Evolutionary conservation across 2,888 invertebrate genomes (phyloP).

Genomic region (Eupithecia tripunctaria): DNA sequence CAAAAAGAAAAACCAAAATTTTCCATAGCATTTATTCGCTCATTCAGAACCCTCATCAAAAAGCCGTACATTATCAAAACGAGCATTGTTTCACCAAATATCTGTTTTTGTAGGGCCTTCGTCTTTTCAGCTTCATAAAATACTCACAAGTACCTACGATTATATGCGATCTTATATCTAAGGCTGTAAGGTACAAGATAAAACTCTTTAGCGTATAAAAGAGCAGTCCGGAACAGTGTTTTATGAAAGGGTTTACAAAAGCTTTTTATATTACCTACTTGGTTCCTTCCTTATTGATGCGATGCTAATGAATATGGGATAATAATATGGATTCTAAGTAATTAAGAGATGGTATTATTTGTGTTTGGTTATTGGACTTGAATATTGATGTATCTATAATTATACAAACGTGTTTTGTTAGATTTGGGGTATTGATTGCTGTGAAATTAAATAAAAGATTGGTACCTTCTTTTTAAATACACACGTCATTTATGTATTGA

Average conservation of each 20-base stretch:
- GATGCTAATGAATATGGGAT: conserved; percentile 50
- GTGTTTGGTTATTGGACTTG: conserved; percentile 38
- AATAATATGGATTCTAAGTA: conserved; percentile 59
- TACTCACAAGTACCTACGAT: conserved; percentile 39
- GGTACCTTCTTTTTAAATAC: neutral
- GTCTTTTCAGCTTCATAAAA: conserved; percentile 65
- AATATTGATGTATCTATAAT: neutral
- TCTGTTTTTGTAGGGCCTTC: conserved; percentile 68
- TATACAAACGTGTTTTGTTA: conserved; percentile 35
- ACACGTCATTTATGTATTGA: too few species aligned
- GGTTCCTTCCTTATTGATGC: conserved; percentile 68
- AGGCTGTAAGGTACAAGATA: conserved; percentile 35
- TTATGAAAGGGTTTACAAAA: conserved; percentile 75
- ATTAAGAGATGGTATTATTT: conserved; percentile 48
- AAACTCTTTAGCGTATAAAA: conserved; percentile 71
- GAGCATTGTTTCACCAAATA: conserved; percentile 71
- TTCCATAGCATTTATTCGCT: conserved; percentile 46
- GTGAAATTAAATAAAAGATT: neutral
- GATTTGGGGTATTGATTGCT: conserved; percentile 36
- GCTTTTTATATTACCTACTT: conserved; percentile 76
- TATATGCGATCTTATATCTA: conserved; percentile 26
- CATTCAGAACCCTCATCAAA: conserved; percentile 58
- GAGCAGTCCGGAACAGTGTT: conserved; percentile 59
- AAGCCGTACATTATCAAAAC: conserved; percentile 77
- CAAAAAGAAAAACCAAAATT: conserved; percentile 41